Base-by-base conservation (phyloP, 2,797 vertebrate genomes). In the Triplophysa bombifrons region DNA sequence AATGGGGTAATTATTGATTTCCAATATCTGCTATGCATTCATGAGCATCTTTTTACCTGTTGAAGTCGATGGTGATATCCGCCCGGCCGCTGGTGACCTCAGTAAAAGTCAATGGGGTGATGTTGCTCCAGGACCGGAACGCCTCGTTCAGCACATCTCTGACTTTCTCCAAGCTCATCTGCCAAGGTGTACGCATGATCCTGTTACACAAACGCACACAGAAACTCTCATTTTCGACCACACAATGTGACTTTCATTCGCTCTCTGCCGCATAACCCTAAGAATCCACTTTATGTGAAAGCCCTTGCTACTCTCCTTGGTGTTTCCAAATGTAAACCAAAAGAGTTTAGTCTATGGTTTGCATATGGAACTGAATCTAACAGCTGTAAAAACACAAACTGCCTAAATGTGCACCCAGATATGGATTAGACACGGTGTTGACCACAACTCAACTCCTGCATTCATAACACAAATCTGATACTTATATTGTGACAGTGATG, bases 11-110 rank as follows among this genome's bases (percentile, higher is more conserved):
- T 46, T 41, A 30, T 34, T n/a, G 56, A 73, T 64, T 73, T 65
- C 76, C 13, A 30, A 30, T 30, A 58, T 22, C 34, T 78, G 51
- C 60, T 67, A 14, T 19, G 67, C 20, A 48, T 46, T 16, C 27
- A 67, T 14, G 20, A 70, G 50, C 1, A 2, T 64, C 9, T 34
- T 12, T 20, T 90, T 86, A 98, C 97, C 97, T 94, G 2, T 92
- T 93, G 85, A 99, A 99, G 85, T 98, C 96, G 0, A 99, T 96
- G 87, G 91, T 91, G 12, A 99, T 98, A 91, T 99, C 97, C 0
- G 96, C 94, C 1, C 85, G 92, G 64, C 95, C 94, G 14, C 92
- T 89, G 25, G 84, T 90, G 82, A 98, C 88, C 90, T 99, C 96
- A 0, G 94, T 96, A 87, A 99, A 98, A 76, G 93, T 98, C 81